These are phyloP conservation scores for Bovichtus variegatus DNA, from an alignment of 2,797 vertebrate genomes.

Conservation along the genomic window DNA sequence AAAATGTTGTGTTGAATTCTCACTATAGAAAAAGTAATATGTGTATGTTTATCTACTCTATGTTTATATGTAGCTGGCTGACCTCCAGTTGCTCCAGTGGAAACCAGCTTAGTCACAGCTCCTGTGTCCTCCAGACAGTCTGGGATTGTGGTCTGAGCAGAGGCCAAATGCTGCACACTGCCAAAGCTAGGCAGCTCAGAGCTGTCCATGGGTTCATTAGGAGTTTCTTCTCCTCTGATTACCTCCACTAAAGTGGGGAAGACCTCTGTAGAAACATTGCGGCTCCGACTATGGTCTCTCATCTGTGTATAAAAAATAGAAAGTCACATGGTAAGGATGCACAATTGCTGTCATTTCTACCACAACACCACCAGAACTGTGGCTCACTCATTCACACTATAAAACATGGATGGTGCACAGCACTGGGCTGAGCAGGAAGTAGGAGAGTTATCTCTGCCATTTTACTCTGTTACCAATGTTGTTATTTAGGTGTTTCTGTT, in stretches of 20 bases:
- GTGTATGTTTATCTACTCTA: conserved; percentile 19
- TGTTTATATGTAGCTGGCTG: conserved; percentile 64
- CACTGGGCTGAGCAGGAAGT: not conserved
- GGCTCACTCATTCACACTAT: no score
- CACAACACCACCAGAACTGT: not conserved
- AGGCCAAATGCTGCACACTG: conserved; percentile 27
- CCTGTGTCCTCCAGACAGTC: conserved; percentile 44
- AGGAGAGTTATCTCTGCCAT: no score
- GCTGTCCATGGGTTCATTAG: conserved; percentile 18
- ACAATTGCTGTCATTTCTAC: not conserved
- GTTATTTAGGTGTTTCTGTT: no score
- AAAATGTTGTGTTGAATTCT: not conserved
- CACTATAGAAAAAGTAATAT: conserved; percentile 1
- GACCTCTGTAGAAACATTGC: conserved; percentile 16
- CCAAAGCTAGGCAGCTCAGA: conserved; percentile 20
- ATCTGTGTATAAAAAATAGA: conserved; percentile 38
- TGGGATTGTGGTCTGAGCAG: conserved; percentile 25
- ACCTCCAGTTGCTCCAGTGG: conserved; percentile 55
- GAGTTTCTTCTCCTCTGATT: conserved; percentile 22
- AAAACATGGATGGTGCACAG: not conserved
- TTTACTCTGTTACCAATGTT: no score
- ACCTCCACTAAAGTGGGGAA: conserved; percentile 11
- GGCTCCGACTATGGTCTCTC: conserved; percentile 38
- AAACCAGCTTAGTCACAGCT: conserved; percentile 18
- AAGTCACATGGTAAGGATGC: not conserved